Percentiles rank a stretch among this genome's conserved stretches.
Evolutionary conservation across 2,113 vertebrate genomes (phyloP).

Genomic region (Vimba vimba): DNA sequence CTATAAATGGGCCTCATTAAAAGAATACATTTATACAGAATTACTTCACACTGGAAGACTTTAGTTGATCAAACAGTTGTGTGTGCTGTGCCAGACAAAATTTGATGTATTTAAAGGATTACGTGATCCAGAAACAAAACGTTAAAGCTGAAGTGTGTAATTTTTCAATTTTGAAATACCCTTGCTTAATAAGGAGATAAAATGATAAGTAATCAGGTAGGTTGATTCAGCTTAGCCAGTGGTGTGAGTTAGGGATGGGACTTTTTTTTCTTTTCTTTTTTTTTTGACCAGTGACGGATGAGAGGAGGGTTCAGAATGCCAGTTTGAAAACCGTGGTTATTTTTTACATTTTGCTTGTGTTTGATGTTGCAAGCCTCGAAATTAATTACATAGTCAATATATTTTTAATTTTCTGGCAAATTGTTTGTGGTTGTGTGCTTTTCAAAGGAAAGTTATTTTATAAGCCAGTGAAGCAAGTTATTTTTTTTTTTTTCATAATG

Average conservation of each 20-base stretch:
- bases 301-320: not conserved
- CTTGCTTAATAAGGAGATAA: not conserved
- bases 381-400: not conserved
- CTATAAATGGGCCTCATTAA: not conserved
- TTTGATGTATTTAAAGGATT: conserved; percentile 3
- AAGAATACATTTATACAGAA: not conserved
- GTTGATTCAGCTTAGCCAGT: not conserved
- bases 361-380: not conserved
- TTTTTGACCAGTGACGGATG: not conserved
- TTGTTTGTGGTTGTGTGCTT: not conserved
- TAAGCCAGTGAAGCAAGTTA: not conserved
- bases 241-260: not conserved
- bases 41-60: not conserved
- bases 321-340: not conserved
- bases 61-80: conserved; percentile 14
- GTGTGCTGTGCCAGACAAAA: not conserved
- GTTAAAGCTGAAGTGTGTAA: not conserved
- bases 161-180: not conserved
- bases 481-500: not conserved
- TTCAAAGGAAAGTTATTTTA: not conserved
- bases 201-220: not conserved
- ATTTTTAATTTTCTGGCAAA: not conserved
- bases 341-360: not conserved
- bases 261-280: not conserved
- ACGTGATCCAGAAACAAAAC: not conserved